Evolutionary conservation across 2,113 vertebrate genomes (phyloP), one percentile per base, ranked within the genome.

Genomic region (Mugil cephalus): DNA sequence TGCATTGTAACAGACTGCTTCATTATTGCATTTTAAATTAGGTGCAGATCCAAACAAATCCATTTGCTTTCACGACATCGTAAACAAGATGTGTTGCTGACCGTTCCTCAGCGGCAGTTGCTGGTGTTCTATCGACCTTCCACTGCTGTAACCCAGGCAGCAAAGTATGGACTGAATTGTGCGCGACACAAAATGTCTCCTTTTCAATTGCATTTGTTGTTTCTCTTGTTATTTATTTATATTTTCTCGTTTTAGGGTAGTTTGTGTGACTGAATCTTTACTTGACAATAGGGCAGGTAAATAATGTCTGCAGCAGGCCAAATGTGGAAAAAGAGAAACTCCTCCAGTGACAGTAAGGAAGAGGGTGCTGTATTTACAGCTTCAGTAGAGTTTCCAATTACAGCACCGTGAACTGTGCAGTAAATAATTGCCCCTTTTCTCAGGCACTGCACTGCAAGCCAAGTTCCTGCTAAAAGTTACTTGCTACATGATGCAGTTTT

Each of bases 51-150:
- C 79, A 88, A 91, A 92, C 86, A 88, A 86, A 92, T 92, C 88
- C 82, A 91, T 91, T 91, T 86, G 59, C 69, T 88, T 90, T 92
- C 80, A 90, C 74, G 52, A 88, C 40, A 58, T 89, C 77, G 82
- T 92, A 90, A 93, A 93, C 79, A 90, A 89, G 90, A 91, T 87
- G 87, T 90, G 89, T 89, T 71, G 89, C 86, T 77, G 88, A 83
- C 87, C 77, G 63, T 79, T 89, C 77, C 69, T 88, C 83, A 43
- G 76, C 50, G 12, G 67, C 86, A 66, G 64, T 74, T 65, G 83
- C 69, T 84, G 76, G 87, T 80, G 83, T 88, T 83, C 68, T 86
- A 90, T 90, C 80, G 80, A 91, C 90, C 74, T 71, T 79, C 54
- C 78, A 19, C 60, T 71, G 76, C 72, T 77, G 67, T 69, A 73